Evolutionary conservation across 2,113 vertebrate species (phyloP), one percentile per base, ranked within the genome.

Genomic region (Aplodontia rufa): DNA sequence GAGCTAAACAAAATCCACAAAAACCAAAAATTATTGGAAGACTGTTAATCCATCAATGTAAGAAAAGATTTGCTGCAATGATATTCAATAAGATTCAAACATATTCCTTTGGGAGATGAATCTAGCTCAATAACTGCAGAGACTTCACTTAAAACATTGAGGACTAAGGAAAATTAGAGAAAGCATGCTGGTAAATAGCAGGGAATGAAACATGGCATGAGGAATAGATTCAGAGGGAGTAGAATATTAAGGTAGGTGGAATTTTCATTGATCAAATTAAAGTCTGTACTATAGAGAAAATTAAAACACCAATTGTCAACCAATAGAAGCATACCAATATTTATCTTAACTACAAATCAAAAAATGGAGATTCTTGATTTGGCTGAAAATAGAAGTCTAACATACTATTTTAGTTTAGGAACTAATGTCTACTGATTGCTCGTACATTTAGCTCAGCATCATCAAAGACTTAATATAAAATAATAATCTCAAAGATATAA

Each of bases 191-290:
- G 35, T 22, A 86, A 83, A 76, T 40, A 69, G 60, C 16, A 53
- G 86, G 28, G 2, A 51, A 10, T 78, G 10, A 14, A 82, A 37
- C 42, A n/a, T 80, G 26, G 37, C 72, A 91, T n/a, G 13, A 91
- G 40, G 26, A 91, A 60, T n/a, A 86, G 30, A 76, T 85, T 51
- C 30, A 82, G 6, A 62, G 8, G 47, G 5, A n/a, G 28, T 60
- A 86, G 64, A 96, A 85, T 90, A 83, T 53, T 37, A 91, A 91
- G 45, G 69, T 24, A 66, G 2, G 1, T 81, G 47, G 13, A 47
- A 75, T 88, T 91, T 78, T 97, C 6, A 37, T 35, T 93, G 32
- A 71, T 60, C 28, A 96, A 78, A 75, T 32, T 76, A 81, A 96
- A 83, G 8, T 9, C 8, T 53, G 14, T 89, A 47, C 17, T 66